These are phyloP conservation scores for Stigmatopora argus DNA, from an alignment of 2,113 vertebrate genomes.

Conservation along the genomic window DNA sequence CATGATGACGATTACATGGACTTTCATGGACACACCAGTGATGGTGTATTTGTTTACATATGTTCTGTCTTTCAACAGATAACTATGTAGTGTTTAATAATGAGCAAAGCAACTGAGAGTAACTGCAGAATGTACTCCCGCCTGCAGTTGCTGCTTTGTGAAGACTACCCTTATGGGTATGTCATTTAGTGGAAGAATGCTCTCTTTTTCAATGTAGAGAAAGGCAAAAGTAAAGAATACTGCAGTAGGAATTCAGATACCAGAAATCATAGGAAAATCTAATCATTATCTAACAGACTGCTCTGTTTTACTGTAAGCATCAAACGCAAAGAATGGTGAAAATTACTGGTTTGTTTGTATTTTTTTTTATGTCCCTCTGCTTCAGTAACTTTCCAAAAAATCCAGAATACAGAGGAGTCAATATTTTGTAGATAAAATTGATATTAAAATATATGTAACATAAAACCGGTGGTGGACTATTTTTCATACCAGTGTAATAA, in stretches of 20 bases:
- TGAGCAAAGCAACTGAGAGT: conserved; percentile 29
- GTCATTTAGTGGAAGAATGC: conserved; percentile 33
- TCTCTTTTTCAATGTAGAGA: too few species aligned
- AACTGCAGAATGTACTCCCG: conserved; percentile 58
- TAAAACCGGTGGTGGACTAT: conserved; percentile 26
- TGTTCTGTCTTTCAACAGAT: conserved; percentile 37
- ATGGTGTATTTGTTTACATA: conserved; percentile 23
- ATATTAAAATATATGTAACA: conserved; percentile 86
- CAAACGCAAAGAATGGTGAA: conserved; percentile 77
- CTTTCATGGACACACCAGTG: conserved; percentile 7
- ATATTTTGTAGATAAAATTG: conserved; percentile 96
- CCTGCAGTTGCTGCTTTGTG: conserved; percentile 40
- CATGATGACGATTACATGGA: conserved; percentile 19
- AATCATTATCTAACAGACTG: conserved; percentile 57
- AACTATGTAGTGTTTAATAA: conserved; percentile 35
- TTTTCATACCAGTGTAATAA: not conserved
- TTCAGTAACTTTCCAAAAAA: conserved; percentile 88
- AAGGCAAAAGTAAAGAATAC: conserved; percentile 15
- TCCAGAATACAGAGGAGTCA: conserved; percentile 88
- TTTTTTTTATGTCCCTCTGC: conserved; percentile 94
- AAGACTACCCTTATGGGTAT: conserved; percentile 23
- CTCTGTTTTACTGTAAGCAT: conserved; percentile 75
- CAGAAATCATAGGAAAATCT: conserved; percentile 24
- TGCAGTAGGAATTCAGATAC: conserved; percentile 41
- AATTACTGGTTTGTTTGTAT: conserved; percentile 87